Conservation (phyloP, 2,113 vertebrate species). For the Cairina moschata region DNA sequence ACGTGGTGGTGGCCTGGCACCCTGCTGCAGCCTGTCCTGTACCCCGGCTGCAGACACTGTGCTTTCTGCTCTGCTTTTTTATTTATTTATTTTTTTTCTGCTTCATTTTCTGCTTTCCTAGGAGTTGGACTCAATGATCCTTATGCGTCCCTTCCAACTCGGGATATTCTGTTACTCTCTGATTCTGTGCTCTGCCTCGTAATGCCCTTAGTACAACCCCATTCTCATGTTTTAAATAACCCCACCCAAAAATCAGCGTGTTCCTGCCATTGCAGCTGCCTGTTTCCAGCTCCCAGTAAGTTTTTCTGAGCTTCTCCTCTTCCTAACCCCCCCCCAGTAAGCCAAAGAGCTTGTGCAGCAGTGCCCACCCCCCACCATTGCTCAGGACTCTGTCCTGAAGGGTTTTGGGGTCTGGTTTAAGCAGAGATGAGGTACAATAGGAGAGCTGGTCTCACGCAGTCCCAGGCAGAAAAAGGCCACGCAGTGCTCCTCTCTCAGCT, state of each 20-base stretch:
- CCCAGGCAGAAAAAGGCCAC: not conserved
- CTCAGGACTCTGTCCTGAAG: not conserved
- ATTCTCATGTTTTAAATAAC: not conserved
- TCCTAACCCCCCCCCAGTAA: not conserved
- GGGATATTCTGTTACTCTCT: too few species aligned
- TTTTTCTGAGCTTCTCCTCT: not conserved
- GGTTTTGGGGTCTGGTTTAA: not conserved
- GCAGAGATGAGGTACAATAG: accelerated
- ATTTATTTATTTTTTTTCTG: too few species aligned
- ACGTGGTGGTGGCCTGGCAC: not conserved
- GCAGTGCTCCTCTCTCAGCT: accelerated
- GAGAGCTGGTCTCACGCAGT: not conserved
- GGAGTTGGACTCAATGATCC: too few species aligned
- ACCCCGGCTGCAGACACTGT: not conserved
- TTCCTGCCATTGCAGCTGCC: not conserved
- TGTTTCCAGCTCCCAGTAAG: not conserved
- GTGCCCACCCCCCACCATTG: accelerated
- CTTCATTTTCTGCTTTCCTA: too few species aligned
- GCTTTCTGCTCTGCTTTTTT: not conserved
- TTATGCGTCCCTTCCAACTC: too few species aligned
- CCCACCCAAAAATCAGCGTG: too few species aligned
- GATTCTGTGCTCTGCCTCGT: not conserved
- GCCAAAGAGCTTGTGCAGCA: not conserved
- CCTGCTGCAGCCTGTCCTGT: not conserved
- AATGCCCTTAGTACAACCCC: not conserved